Evolutionary conservation across 2,113 vertebrate genomes (phyloP), one percentile per base, ranked within the genome.

Genomic region (Mustelus asterias): DNA sequence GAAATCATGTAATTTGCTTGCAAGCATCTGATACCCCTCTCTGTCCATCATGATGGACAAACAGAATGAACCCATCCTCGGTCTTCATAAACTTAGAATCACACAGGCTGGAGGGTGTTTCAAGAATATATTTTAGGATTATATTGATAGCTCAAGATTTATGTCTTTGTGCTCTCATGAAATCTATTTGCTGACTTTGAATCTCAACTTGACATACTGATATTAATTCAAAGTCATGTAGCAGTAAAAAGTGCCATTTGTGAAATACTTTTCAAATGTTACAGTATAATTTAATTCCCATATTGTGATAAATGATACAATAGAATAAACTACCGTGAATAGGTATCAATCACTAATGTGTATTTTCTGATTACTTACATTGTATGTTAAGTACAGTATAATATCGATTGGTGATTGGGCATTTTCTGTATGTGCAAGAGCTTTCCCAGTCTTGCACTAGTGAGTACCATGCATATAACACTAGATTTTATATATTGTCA

Each of bases 1-100:
- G 65, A 70, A 94, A 94, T 70, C 65, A 70, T 70, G 67, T 44
- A 37, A 44, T 44, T 94, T 95, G 41, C 54, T 95, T 95, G 94
- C 69, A 72, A 13, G 22, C n/a, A 95, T n/a, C 37, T 95, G 67
- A 95, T 22, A 18, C 7, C 26, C 90, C 16, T 18, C 8, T 41
- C 8, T 41, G 33, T 94, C 92, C n/a, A 69, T 67, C 69, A 72
- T 70, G 3, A 95, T 95, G 65, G 65, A 24, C 37, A 72, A 70
- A 14, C 41, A 95, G 37, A 70, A 72, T 70, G 37, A 69, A 94
- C 44, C 24, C 29, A 54, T 72, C 22, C 69, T 76, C 67, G 54
- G 33, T 48, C 41, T 48, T 72, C 1, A n/a, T 95, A 72, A 48
- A 20, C 22, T 70, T 95, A 72, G 63, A 65, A 93, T 22, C 1